Percentiles rank a stretch among this genome's conserved stretches.
Conservation (phyloP, 2,888 invertebrate genomes). For the Yponomeuta cagnagella region DNA sequence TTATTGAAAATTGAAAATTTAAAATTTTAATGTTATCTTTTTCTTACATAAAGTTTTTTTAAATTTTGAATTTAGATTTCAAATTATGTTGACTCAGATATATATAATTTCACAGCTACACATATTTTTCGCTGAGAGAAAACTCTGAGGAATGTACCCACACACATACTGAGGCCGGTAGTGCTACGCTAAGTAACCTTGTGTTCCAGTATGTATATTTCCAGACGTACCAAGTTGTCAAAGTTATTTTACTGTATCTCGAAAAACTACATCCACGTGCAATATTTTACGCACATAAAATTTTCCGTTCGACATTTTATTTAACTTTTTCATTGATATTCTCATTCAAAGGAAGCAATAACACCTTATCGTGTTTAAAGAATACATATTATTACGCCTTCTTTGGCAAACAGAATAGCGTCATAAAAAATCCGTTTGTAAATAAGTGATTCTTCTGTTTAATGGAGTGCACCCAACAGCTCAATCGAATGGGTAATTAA, state of each 20-base stretch:
- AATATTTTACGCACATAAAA: conserved; percentile 26
- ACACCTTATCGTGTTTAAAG: conserved; percentile 47
- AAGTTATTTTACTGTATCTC: not conserved
- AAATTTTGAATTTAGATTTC: too few species aligned
- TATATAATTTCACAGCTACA: too few species aligned
- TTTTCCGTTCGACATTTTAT: conserved; percentile 35
- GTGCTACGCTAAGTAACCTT: not conserved
- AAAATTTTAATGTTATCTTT: too few species aligned
- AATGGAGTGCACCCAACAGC: conserved; percentile 54
- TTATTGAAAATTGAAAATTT: too few species aligned
- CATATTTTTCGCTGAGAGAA: too few species aligned
- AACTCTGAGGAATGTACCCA: too few species aligned
- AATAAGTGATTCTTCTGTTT: conserved; percentile 54
- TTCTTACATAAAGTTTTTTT: too few species aligned
- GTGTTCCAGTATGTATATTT: not conserved
- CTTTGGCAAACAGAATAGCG: conserved; percentile 35
- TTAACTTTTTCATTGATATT: conserved; percentile 28
- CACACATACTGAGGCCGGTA: too few species aligned
- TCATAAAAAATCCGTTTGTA: conserved; percentile 46
- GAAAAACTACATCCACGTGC: not conserved
- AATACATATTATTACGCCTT: conserved; percentile 37
- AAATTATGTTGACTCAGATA: too few species aligned
- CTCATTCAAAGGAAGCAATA: conserved; percentile 43
- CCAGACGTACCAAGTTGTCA: not conserved
- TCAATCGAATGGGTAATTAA: conserved; percentile 56